Base-by-base conservation (phyloP, 2,113 vertebrate species). In the Oreotrochilus melanogaster region DNA sequence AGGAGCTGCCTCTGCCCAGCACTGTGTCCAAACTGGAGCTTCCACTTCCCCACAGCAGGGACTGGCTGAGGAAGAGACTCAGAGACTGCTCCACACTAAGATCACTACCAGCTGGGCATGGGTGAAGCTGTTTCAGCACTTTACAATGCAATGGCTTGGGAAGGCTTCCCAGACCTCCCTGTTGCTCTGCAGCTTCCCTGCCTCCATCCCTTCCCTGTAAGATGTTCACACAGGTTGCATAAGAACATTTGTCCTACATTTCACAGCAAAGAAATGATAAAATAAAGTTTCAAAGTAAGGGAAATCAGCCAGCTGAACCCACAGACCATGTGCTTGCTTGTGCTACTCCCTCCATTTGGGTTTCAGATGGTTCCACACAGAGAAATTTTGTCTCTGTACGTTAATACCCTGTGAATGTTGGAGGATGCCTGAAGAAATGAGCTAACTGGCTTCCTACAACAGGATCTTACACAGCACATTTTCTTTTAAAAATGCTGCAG, bases 401-500 rank as follows among this genome's bases (percentile, higher is more conserved):
- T 42, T 21, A 39, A 67, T 24, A 18, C 45, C 48, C 53, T 56
- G 54, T 58, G 58, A 72, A n/a, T 33, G 53, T 1, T 42, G 58
- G 62, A 35, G 82, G 80, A 64, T 25, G 57, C 33, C 73, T 79
- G 88, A 61, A 82, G 66, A 42, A 48, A 61, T 18, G 51, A 87
- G 64, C 58, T 43, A 71, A 53, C 13, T 31, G 67, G 45, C 18
- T 80, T 71, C 85, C 88, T 64, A 60, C 28, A n/a, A 45, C 58
- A 80, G 91, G 78, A 65, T 60, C 81, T 84, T 51, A 84, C 88
- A 31, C 88, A 84, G 85, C 85, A 87, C 39, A 56, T 89, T 89
- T 56, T 72, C 50, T 64, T 14, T 62, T 48, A 57, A 31, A 48
- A 82, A 61, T 23, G 76, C 72, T 80, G 64, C 48, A 42, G 61